Conservation (phyloP, 2,888 invertebrate genomes). For the Augochlorella aurata region DNA sequence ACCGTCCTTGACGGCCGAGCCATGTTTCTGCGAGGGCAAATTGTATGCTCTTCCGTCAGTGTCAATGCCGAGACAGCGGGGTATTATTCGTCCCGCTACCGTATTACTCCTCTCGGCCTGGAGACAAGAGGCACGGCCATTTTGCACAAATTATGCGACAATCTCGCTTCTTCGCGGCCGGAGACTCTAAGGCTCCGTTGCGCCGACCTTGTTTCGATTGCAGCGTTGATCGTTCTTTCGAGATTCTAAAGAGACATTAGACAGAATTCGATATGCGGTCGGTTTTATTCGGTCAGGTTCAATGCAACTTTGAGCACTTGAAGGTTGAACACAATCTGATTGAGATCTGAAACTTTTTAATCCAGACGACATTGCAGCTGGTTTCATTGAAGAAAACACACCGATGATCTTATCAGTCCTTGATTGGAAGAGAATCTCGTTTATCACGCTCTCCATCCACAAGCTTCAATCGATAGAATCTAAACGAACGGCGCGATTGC, state of each 20-base stretch:
- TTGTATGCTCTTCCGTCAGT: constrained; percentile 43
- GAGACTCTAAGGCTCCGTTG: not conserved
- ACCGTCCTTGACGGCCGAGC: constrained; percentile 55
- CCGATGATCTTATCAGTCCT: no score
- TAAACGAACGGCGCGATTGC: no score
- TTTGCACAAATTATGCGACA: not conserved
- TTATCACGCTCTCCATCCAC: no score
- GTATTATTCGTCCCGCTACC: constrained; percentile 15
- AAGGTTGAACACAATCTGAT: not conserved
- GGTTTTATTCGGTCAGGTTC: no score
- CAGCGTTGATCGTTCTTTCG: not conserved
- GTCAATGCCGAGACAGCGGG: constrained; percentile 36
- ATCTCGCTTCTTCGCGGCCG: not conserved
- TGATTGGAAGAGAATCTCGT: no score
- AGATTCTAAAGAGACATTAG: no score
- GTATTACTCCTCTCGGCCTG: not conserved
- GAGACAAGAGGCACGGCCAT: not conserved
- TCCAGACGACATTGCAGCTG: no score
- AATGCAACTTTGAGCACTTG: no score
- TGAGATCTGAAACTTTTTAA: not conserved
- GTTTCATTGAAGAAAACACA: no score
- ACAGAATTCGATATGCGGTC: no score
- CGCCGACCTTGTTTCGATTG: not conserved
- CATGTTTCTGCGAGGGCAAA: constrained; percentile 51
- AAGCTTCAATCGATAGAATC: no score